Conservation (phyloP, 2,113 vertebrate genomes). For the Oreochromis spilurus region DNA sequence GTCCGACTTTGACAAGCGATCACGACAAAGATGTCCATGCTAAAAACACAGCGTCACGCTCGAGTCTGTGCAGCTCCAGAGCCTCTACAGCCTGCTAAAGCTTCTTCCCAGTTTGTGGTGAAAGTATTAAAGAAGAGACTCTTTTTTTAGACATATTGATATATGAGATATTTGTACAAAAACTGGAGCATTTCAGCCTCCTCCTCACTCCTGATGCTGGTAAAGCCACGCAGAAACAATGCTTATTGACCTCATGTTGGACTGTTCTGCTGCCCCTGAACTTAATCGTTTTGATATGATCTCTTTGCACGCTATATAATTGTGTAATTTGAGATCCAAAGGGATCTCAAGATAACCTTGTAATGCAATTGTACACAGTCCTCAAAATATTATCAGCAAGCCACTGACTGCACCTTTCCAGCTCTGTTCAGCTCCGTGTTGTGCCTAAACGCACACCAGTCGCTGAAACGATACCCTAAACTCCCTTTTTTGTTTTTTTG, state of each 20-base stretch:
- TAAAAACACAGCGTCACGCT: neutral
- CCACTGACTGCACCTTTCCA: neutral
- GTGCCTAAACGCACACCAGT: conserved; percentile 33
- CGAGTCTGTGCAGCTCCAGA: conserved; percentile 12
- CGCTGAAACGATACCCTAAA: neutral
- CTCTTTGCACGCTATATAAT: conserved; percentile 16
- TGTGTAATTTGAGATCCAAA: conserved; percentile 7
- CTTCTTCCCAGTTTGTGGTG: neutral
- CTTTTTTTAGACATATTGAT: neutral
- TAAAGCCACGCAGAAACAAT: conserved; percentile 13
- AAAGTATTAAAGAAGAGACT: neutral
- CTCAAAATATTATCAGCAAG: neutral
- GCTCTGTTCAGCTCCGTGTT: conserved; percentile 3
- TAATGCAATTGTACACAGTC: neutral
- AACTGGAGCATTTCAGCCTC: neutral
- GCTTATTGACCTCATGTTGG: neutral
- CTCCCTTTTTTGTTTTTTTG: neutral
- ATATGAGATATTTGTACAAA: neutral
- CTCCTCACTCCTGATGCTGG: neutral
- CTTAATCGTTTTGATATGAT: conserved; percentile 21
- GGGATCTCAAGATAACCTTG: neutral
- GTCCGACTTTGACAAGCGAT: neutral
- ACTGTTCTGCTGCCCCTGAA: neutral
- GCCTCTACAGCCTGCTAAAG: conserved; percentile 1
- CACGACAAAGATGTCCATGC: neutral